Base-by-base conservation (phyloP, 2,113 vertebrate species). In the Nymphicus hollandicus region DNA sequence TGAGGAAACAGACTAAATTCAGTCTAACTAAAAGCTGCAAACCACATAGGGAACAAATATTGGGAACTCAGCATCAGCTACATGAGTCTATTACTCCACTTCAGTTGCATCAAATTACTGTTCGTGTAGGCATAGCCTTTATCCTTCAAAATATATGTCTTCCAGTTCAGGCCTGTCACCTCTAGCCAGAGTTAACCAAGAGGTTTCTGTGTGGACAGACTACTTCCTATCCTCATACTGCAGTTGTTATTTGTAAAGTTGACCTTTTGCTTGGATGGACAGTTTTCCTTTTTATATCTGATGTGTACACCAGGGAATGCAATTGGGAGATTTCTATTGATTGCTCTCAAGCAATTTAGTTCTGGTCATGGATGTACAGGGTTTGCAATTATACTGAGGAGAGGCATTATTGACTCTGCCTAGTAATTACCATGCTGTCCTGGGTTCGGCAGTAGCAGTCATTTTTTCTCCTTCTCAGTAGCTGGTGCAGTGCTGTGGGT, bases 321-420 rank as follows among this genome's bases (percentile, higher is more conserved):
- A 98, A 98, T 97, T 97, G 97, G 96, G 94, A 97, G 96, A 98
- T 98, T 97, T 95, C 86, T 98, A 98, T 98, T 97, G 98, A 98
- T 98, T 98, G 95, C 86, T 98, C 96, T 97, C 93, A 98, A 97
- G 98, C 97, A 98, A 98, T 98, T 98, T 98, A 98, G 97, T 97
- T 98, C 97, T 97, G 96, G 97, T 97, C 98, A 97, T 98, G 97
- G 97, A 94, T 98, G 97, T 97, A 98, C 96, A 98, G 97, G 98
- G 98, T 98, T 98, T 98, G 97, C 97, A 98, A 98, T 98, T 98
- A 98, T 97, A 98, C 96, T 97, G 97, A 98, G 86, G 95, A 98
- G 97, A 97, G 69, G 86, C 96, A 97, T 98, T 98, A 98, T 98
- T 98, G 97, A 98, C 98, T 98, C 88, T 92, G 61, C 81, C 84